Percentiles rank a stretch among this genome's conserved stretches.
Conservation (phyloP, 2,888 invertebrate species). For the Caenorhabditis macrosperma region DNA sequence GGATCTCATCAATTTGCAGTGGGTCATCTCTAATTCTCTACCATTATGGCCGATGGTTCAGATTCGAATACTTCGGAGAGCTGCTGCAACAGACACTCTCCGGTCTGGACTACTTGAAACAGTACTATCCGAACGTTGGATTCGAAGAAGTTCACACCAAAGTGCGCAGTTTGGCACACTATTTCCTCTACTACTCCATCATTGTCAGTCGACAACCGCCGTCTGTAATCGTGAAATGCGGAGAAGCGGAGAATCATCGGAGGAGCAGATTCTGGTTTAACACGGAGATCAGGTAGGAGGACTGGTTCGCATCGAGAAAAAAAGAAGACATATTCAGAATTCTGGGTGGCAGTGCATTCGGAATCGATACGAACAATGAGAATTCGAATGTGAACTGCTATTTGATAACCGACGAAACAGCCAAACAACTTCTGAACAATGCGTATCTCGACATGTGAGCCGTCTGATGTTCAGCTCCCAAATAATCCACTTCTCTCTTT, state of each 20-base stretch:
- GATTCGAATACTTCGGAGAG: constrained; percentile 80
- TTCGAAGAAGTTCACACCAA: constrained; percentile 74
- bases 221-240: constrained; percentile 79
- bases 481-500: constrained; percentile 22
- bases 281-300: constrained; percentile 73
- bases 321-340: constrained; percentile 59
- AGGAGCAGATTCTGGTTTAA: constrained; percentile 79
- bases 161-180: constrained; percentile 76
- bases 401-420: constrained; percentile 79
- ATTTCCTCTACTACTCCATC: constrained; percentile 79
- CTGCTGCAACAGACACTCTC: constrained; percentile 78
- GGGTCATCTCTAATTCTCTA: not conserved
- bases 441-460: constrained; percentile 78
- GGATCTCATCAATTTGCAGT: constrained; percentile 76
- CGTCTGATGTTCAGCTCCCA: not conserved
- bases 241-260: constrained; percentile 79
- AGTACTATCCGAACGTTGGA: constrained; percentile 75
- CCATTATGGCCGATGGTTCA: constrained; percentile 16
- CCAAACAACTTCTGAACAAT: constrained; percentile 76
- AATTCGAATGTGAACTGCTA: constrained; percentile 75
- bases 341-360: constrained; percentile 78
- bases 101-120: constrained; percentile 74
- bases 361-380: constrained; percentile 72
- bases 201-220: constrained; percentile 79
- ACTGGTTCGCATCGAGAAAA: not conserved